These are phyloP conservation scores for Sander lucioperca DNA, from an alignment of 2,113 vertebrate species.

Conservation along the genomic window DNA sequence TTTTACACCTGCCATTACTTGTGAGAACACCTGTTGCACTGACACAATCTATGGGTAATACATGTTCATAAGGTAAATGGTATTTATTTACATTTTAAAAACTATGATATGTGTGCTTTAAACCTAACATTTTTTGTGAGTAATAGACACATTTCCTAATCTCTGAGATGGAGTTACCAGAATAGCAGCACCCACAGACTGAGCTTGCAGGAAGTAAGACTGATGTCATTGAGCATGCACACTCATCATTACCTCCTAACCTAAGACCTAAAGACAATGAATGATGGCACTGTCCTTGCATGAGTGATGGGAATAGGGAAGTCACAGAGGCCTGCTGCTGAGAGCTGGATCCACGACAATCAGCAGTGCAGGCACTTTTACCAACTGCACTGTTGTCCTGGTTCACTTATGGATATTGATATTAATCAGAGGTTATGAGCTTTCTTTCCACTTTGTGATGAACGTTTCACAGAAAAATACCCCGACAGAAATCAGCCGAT, in stretches of 20 bases:
- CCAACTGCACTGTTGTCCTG: background rate
- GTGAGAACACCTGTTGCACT: background rate
- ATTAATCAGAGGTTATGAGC: background rate
- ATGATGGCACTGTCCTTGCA: slow-evolving; percentile 1
- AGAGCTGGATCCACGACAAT: slow-evolving; percentile 16
- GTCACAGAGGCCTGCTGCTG: slow-evolving; percentile 65
- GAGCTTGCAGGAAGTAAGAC: slow-evolving; percentile 15
- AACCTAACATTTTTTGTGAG: background rate
- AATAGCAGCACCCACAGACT: background rate
- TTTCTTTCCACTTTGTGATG: no score
- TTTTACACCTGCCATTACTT: background rate
- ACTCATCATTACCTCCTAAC: slow-evolving; percentile 8
- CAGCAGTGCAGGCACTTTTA: background rate
- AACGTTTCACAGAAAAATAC: background rate
- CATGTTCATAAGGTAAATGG: background rate
- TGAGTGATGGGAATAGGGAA: slow-evolving; percentile 70
- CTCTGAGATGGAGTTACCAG: background rate
- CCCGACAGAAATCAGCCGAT: slow-evolving; percentile 3
- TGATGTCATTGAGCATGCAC: background rate
- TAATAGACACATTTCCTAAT: background rate
- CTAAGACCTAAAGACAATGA: slow-evolving; percentile 9
- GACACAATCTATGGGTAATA: background rate
- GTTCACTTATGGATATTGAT: fast-evolving
- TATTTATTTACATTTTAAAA: background rate
- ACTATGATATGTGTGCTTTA: background rate